phyloP scores from a whole-genome alignment of 2,113 vertebrate genomes.

The Bucco capensis region DNA sequence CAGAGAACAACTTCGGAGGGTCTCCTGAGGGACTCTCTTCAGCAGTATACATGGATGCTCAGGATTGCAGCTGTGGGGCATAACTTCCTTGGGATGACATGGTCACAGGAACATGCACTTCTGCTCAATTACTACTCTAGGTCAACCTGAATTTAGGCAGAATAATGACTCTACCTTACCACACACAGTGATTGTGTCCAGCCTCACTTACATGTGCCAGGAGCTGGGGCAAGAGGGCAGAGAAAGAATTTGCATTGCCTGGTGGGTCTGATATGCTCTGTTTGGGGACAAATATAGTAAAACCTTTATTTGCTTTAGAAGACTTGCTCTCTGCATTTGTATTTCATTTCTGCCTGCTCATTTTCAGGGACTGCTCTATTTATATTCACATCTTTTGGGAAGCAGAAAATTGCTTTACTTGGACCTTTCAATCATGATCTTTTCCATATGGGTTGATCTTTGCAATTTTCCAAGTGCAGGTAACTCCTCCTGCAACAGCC shows the following conservation, averaged over 20 bases:
- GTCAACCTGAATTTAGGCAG: not conserved
- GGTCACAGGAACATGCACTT: not conserved
- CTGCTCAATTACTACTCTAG: not conserved
- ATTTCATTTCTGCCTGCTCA: slow-evolving; percentile 24
- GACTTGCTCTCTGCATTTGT: not conserved
- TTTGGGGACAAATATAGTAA: not conserved
- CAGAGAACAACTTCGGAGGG: not conserved
- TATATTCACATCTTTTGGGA: slow-evolving; percentile 43
- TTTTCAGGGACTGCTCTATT: slow-evolving; percentile 44
- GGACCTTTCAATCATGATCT: slow-evolving; percentile 43
- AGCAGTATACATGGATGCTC: not conserved
- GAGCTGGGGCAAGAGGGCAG: not conserved
- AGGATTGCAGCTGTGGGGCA: not conserved
- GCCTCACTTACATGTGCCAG: accelerated
- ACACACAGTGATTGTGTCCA: not conserved
- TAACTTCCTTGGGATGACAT: accelerated
- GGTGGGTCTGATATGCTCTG: not conserved
- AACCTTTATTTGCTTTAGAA: not conserved
- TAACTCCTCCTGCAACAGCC: not conserved
- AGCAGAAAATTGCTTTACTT: slow-evolving; percentile 53
- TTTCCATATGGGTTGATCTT: slow-evolving; percentile 36
- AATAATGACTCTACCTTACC: not conserved
- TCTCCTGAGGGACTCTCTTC: not conserved
- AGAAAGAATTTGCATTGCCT: not conserved
- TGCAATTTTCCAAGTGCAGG: slow-evolving; percentile 13